Evolutionary conservation across 2,888 invertebrate species (phyloP).

Genomic region (Lepidonotus clava): DNA sequence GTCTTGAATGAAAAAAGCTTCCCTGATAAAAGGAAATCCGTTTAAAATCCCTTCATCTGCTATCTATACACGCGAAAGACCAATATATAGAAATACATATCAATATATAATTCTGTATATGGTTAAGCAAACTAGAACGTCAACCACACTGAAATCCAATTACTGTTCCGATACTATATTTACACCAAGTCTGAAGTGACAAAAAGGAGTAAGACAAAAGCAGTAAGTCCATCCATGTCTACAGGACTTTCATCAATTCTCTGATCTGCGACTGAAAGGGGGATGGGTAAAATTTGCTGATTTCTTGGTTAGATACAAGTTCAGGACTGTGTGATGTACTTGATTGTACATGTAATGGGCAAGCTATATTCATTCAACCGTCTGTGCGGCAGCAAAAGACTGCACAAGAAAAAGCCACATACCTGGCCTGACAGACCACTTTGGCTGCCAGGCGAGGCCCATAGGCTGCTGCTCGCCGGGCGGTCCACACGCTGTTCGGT

Average conservation of each 20-base stretch:
- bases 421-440: slow-evolving; percentile 50
- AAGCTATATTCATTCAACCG: slow-evolving; percentile 48
- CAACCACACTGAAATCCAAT: background rate
- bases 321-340: background rate
- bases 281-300: no score
- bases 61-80: background rate
- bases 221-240: no score
- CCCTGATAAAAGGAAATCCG: background rate
- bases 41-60: background rate
- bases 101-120: background rate
- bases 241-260: no score
- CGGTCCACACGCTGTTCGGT: background rate
- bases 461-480: background rate
- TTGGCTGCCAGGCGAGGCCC: slow-evolving; percentile 46
- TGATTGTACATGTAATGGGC: background rate
- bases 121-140: background rate
- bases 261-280: background rate
- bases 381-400: slow-evolving; percentile 40
- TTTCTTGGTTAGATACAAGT: background rate
- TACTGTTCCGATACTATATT: background rate
- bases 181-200: no score
- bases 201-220: no score
- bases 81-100: background rate
- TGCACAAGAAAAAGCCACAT: slow-evolving; percentile 43
- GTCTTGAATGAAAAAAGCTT: slow-evolving; percentile 10